Conservation (phyloP, 1,140 invertebrate genomes). For the Camponotus floridanus region DNA sequence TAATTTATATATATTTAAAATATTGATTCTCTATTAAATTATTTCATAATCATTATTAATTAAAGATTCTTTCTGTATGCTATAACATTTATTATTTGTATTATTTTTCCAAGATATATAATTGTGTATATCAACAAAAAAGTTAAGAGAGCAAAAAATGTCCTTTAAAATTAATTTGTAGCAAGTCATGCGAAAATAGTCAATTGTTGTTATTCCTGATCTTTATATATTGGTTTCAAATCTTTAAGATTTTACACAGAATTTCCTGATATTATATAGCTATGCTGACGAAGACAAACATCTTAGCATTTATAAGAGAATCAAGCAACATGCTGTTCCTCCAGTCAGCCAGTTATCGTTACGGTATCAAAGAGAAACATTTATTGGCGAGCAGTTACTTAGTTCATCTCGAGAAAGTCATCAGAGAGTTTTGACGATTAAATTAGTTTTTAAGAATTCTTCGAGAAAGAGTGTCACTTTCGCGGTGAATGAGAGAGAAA, state of each 20-base stretch:
- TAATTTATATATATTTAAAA: neutral
- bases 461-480: slow-evolving; percentile 30
- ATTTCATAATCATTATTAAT: neutral
- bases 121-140: neutral
- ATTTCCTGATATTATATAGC: neutral
- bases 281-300: neutral
- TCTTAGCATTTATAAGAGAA: neutral
- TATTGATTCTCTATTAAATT: neutral
- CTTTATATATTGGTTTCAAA: neutral
- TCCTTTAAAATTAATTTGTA: neutral
- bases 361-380: slow-evolving; percentile 9
- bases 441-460: slow-evolving; percentile 72
- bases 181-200: neutral
- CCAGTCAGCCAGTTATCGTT: neutral
- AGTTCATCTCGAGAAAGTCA: neutral
- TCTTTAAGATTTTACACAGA: neutral
- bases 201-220: neutral
- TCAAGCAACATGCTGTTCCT: neutral
- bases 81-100: neutral
- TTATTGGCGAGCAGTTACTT: neutral
- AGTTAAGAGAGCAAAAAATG: neutral
- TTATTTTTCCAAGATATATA: neutral
- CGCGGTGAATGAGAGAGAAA: slow-evolving; percentile 65
- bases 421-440: slow-evolving; percentile 63
- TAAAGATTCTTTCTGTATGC: neutral